A percentile compares a stretch with the other conserved stretches of the same genome.
Evolutionary conservation across 2,797 vertebrate species (phyloP).

Genomic region (Ispidina picta): DNA sequence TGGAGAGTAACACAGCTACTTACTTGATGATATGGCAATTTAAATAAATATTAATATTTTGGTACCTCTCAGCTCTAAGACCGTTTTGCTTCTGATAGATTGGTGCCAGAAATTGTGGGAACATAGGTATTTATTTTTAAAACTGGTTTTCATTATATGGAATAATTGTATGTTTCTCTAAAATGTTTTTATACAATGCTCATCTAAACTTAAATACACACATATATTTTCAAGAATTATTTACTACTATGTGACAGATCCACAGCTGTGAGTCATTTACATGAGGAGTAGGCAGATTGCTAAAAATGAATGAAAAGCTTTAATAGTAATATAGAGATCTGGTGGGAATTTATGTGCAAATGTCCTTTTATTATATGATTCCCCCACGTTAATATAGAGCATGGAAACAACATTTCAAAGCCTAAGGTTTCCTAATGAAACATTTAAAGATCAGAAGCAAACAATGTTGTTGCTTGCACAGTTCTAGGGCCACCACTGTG

Average conservation of each 20-base stretch:
- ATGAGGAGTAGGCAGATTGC: slow-evolving; percentile 20
- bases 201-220: not conserved
- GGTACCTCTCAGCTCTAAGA: not conserved
- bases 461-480: not conserved
- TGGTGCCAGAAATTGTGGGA: not conserved
- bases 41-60: not conserved
- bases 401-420: not conserved
- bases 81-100: not conserved
- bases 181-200: not conserved
- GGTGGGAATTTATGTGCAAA: not conserved
- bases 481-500: not conserved
- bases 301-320: slow-evolving; percentile 5
- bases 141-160: not conserved
- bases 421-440: not conserved
- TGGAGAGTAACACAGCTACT: not conserved
- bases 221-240: slow-evolving; percentile 18
- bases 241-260: slow-evolving; percentile 30
- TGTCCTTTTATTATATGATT: not conserved
- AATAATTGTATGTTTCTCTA: slow-evolving; percentile 24
- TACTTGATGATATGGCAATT: not conserved
- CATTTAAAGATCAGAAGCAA: not conserved
- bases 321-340: not conserved
- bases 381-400: not conserved
- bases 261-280: slow-evolving; percentile 46
- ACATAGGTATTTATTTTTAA: not conserved